These are phyloP conservation scores for Lophotriccus pileatus DNA, from an alignment of 2,797 vertebrate genomes.

Conservation along the genomic window DNA sequence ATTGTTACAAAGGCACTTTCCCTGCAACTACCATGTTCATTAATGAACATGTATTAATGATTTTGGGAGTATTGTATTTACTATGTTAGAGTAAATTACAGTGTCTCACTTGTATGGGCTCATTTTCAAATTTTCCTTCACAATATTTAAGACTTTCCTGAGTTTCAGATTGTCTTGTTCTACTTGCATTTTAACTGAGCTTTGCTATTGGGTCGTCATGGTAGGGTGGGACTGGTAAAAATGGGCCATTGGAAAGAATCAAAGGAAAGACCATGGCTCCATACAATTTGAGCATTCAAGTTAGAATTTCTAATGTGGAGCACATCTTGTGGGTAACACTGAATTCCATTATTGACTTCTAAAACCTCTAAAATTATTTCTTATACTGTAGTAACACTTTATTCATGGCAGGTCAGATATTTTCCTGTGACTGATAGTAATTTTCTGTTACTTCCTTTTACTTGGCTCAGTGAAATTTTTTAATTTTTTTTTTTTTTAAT, in stretches of 20 bases:
- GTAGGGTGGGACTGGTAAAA: neutral
- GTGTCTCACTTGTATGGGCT: neutral
- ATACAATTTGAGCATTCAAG: neutral
- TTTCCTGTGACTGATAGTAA: neutral
- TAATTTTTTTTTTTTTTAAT: neutral
- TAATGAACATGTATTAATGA: neutral
- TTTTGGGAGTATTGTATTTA: neutral
- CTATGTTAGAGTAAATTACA: neutral
- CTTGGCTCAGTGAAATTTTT: neutral
- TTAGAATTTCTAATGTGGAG: neutral
- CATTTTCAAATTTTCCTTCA: neutral
- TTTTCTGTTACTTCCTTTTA: neutral
- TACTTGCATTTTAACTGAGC: neutral
- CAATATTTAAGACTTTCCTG: neutral
- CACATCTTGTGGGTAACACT: neutral
- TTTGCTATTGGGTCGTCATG: neutral
- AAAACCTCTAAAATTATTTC: neutral
- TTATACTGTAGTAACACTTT: neutral
- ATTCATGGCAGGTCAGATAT: neutral
- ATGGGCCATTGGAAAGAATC: neutral
- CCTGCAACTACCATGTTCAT: neutral
- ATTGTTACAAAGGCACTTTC: neutral
- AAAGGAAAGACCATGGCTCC: neutral
- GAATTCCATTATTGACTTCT: neutral
- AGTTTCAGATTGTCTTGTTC: neutral